Percentiles rank a stretch among this genome's conserved stretches.
Evolutionary conservation across 37 sponge, comb jelly and placozoan species (phyloP).

Genomic region (Oopsacas minuta): DNA sequence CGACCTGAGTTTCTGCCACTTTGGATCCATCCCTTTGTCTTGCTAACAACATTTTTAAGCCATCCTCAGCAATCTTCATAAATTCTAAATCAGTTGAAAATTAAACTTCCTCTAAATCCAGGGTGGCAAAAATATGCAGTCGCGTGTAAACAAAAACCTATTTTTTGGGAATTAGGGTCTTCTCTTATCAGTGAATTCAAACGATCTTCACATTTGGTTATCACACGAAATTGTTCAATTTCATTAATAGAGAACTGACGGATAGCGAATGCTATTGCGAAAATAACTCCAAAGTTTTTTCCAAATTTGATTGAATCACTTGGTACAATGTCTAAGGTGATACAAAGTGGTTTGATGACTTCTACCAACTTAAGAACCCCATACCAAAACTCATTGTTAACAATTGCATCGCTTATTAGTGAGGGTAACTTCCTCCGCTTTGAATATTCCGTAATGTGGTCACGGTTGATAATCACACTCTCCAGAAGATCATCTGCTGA

Average conservation of each 20-base stretch:
- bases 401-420: neutral
- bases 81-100: neutral
- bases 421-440: neutral
- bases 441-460: neutral
- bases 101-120: neutral
- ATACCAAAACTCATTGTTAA: neutral
- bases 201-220: neutral
- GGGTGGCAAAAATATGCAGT: conserved; percentile 13
- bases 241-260: conserved; percentile 11
- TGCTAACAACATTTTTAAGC: conserved; percentile 4
- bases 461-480: conserved; percentile 11
- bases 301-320: neutral
- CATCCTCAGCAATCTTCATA: conserved; percentile 3
- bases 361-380: neutral
- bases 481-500: conserved; percentile 16
- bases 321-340: neutral
- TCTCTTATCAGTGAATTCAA: conserved; percentile 13
- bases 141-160: conserved; percentile 7
- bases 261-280: conserved; percentile 1
- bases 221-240: neutral
- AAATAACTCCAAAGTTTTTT: neutral
- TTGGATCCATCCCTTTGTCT: neutral
- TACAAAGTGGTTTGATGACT: neutral
- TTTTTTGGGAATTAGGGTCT: neutral
- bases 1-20: neutral